A percentile compares a stretch with the other conserved stretches of the same genome.
These are phyloP conservation scores for Hapalemur alaotrensis DNA, from an alignment of 2,797 vertebrate species.

Conservation along the genomic window DNA sequence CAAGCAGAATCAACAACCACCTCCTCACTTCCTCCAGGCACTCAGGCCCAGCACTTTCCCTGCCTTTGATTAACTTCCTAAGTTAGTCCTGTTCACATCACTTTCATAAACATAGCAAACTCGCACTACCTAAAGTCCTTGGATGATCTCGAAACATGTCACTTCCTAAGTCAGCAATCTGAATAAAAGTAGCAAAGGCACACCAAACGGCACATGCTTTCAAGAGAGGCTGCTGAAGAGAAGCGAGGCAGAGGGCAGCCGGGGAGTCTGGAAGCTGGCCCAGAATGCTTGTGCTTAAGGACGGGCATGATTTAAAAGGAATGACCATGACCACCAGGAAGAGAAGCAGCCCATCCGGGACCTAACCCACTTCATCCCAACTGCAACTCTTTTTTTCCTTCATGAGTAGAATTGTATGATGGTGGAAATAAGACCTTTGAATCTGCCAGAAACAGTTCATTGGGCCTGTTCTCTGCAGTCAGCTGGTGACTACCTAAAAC, in stretches of 20 bases:
- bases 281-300: neutral
- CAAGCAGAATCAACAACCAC: neutral
- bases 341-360: neutral
- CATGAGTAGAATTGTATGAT: neutral
- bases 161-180: neutral
- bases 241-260: neutral
- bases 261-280: neutral
- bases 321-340: neutral
- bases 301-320: neutral
- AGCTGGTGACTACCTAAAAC: neutral
- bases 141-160: neutral
- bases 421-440: slow-evolving; percentile 6
- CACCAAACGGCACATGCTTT: neutral
- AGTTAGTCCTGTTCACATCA: neutral
- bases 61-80: slow-evolving; percentile 11
- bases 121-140: neutral
- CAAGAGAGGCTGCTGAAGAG: neutral
- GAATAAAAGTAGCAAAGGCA: neutral
- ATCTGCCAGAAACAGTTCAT: neutral
- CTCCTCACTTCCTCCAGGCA: neutral
- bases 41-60: neutral
- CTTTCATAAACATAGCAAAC: neutral
- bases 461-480: neutral
- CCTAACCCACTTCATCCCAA: neutral
- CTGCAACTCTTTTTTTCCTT: neutral